A percentile compares a stretch with the other conserved stretches of the same genome.
Evolutionary conservation across 1,140 invertebrate genomes (phyloP).

Genomic region (Lasioglossum albipes): DNA sequence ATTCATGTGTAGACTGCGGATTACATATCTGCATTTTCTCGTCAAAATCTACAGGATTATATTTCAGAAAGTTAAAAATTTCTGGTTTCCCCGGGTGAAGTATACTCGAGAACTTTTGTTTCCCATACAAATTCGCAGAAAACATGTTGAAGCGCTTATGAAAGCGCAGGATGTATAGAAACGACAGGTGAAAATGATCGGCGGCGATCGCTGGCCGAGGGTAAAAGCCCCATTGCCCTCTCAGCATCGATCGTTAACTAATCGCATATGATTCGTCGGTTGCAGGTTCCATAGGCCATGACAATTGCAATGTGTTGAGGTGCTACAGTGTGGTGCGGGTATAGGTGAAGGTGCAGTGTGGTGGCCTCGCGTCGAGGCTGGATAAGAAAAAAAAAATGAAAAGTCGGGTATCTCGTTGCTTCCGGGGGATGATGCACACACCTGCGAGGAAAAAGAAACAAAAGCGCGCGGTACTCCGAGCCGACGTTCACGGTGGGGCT

Average conservation of each 20-base stretch:
- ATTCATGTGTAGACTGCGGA: too few species aligned
- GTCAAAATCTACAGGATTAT: too few species aligned
- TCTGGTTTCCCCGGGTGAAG: too few species aligned
- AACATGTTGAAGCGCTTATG: too few species aligned
- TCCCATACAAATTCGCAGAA: too few species aligned
- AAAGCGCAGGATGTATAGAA: too few species aligned
- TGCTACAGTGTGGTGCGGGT: constrained; percentile 78
- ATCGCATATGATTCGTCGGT: constrained; percentile 37
- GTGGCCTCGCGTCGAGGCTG: constrained; percentile 65
- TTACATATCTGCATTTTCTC: too few species aligned
- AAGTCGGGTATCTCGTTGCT: constrained; percentile 52
- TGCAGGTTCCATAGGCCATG: constrained; percentile 88
- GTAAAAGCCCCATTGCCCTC: neutral
- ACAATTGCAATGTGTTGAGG: constrained; percentile 85
- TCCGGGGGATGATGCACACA: constrained; percentile 45
- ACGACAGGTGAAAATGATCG: neutral
- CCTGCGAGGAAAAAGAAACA: too few species aligned
- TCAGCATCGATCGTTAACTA: neutral
- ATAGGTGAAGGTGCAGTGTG: constrained; percentile 71
- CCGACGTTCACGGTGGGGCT: constrained; percentile 58
- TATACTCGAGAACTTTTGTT: too few species aligned
- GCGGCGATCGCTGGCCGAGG: neutral
- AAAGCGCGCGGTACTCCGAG: constrained; percentile 49
- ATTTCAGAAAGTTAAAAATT: too few species aligned
- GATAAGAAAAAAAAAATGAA: constrained; percentile 39